phyloP scores from a whole-genome alignment of 2,113 vertebrate genomes.

The Petromus typicus region DNA sequence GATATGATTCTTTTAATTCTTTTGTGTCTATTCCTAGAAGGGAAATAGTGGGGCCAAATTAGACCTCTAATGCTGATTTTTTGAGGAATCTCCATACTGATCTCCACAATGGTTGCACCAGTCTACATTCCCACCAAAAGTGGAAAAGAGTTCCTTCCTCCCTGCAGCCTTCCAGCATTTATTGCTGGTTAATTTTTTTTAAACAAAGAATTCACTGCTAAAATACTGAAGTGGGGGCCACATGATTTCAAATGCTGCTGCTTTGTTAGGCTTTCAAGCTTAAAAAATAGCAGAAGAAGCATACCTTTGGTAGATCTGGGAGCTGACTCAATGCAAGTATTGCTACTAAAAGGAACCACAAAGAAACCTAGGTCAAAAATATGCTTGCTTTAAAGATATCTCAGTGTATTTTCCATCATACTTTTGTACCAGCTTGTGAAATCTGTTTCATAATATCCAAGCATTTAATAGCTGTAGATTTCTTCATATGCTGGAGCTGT shows the following conservation, averaged over 20 bases:
- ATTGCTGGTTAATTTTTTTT: no score
- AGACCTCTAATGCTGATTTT: no score
- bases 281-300: constrained; percentile 42
- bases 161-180: no score
- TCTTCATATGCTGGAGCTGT: background rate
- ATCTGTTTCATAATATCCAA: constrained; percentile 8
- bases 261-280: constrained; percentile 31
- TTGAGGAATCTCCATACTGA: no score
- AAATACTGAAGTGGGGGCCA: constrained; percentile 15
- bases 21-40: no score
- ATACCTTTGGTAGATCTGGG: background rate
- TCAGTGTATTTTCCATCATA: background rate
- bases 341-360: constrained; percentile 22
- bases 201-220: constrained; percentile 2
- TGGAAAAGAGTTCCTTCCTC: no score
- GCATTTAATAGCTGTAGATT: background rate
- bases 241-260: constrained; percentile 1
- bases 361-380: constrained; percentile 33
- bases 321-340: constrained; percentile 19
- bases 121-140: no score
- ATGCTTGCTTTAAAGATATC: background rate
- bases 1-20: no score
- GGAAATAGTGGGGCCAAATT: no score
- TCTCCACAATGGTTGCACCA: no score
- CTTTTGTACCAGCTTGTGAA: background rate